phyloP scores from a whole-genome alignment of 1,140 invertebrate genomes.

The Cheumatopsyche charites region DNA sequence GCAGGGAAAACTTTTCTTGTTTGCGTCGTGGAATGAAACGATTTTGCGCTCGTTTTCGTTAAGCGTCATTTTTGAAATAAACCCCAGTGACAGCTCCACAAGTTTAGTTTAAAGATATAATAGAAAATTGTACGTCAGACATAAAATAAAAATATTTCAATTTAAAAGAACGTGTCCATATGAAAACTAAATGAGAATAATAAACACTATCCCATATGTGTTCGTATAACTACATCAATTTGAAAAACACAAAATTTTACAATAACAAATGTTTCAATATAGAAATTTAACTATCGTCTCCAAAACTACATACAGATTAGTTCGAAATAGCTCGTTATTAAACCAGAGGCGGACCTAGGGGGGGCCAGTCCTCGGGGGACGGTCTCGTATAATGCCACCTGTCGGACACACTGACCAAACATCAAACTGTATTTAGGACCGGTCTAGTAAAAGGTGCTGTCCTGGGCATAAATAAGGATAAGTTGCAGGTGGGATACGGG shows the following conservation, averaged over 20 bases:
- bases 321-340: slow-evolving; percentile 14
- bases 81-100: not conserved
- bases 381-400: slow-evolving; percentile 29
- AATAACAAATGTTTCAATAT: too few species aligned
- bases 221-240: too few species aligned
- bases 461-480: slow-evolving; percentile 37
- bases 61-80: not conserved
- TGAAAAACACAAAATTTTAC: too few species aligned
- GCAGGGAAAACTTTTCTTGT: slow-evolving; percentile 12
- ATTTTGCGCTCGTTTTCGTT: not conserved
- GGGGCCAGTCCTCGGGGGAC: not conserved
- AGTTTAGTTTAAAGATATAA: too few species aligned
- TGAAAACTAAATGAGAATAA: too few species aligned
- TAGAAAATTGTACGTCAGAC: too few species aligned
- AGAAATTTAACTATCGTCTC: slow-evolving; percentile 29
- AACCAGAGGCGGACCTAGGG: not conserved
- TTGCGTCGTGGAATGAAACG: not conserved
- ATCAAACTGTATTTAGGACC: slow-evolving; percentile 39
- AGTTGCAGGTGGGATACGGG: slow-evolving; percentile 10
- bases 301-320: slow-evolving; percentile 37
- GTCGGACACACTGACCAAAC: slow-evolving; percentile 40
- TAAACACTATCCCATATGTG: too few species aligned
- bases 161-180: too few species aligned
- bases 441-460: slow-evolving; percentile 6
- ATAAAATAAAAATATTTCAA: too few species aligned